A percentile compares a stretch with the other conserved stretches of the same genome.
These are phyloP conservation scores for Iguana delicatissima DNA, from an alignment of 2,797 vertebrate genomes.

Conservation along the genomic window DNA sequence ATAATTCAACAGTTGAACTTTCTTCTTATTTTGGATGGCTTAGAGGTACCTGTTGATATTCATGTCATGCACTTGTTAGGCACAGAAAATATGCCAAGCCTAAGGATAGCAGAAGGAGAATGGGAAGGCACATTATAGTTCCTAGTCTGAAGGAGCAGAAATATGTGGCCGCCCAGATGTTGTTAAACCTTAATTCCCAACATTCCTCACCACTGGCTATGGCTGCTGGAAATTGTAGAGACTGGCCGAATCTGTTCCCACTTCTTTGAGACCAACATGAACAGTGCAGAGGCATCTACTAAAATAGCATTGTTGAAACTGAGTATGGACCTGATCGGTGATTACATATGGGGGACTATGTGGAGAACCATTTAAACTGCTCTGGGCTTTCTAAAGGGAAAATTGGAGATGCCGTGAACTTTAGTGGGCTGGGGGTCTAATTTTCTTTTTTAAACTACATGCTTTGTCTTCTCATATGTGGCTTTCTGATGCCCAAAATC, in stretches of 20 bases:
- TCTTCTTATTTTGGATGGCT: not conserved
- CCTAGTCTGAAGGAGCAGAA: too few relatives aligned
- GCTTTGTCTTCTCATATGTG: not conserved
- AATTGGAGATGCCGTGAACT: not conserved
- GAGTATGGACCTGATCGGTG: not conserved
- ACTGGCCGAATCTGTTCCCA: too few relatives aligned
- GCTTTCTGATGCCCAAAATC: conserved; percentile 42
- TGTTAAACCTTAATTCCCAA: too few relatives aligned
- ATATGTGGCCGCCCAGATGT: too few relatives aligned
- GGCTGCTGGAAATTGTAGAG: too few relatives aligned
- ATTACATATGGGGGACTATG: not conserved
- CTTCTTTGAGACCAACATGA: too few relatives aligned
- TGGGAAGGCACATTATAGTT: not conserved
- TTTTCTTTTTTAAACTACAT: not conserved
- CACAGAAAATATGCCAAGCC: not conserved
- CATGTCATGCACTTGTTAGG: not conserved
- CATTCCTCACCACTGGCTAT: too few relatives aligned
- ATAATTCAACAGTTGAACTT: not conserved
- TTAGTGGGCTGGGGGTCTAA: not conserved
- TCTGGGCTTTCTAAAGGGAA: not conserved
- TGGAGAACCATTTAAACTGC: not conserved
- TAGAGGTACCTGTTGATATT: not conserved
- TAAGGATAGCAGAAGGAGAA: too few relatives aligned
- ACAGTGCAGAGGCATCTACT: not conserved
- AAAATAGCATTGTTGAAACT: not conserved